These are phyloP conservation scores for Perithous albicinctus DNA, from an alignment of 2,888 invertebrate genomes.

Conservation along the genomic window DNA sequence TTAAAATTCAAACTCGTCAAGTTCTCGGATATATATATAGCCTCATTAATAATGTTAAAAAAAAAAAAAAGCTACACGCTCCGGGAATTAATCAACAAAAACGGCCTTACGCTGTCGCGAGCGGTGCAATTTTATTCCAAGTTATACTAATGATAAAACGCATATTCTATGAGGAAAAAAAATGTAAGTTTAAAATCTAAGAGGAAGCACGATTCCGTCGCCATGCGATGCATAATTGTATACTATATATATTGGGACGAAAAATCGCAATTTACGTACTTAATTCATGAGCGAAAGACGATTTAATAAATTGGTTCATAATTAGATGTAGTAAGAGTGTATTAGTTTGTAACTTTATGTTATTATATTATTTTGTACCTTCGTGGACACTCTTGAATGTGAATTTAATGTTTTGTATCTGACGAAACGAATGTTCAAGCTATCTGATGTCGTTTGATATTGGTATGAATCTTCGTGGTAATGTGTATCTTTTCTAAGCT, in stretches of 20 bases:
- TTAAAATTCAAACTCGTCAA: constrained; percentile 28
- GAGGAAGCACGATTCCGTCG: constrained; percentile 17
- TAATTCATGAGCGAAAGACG: constrained; percentile 50
- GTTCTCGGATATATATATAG: constrained; percentile 10
- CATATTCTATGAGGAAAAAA: constrained; percentile 23
- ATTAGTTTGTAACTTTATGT: constrained; percentile 25
- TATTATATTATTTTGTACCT: constrained; percentile 32
- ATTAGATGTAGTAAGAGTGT: constrained; percentile 22
- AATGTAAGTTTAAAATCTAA: background rate
- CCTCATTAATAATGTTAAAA: constrained; percentile 1
- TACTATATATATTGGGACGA: background rate
- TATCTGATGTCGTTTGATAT: constrained; percentile 24
- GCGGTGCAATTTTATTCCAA: constrained; percentile 62
- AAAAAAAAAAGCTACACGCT: background rate
- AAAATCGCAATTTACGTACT: constrained; percentile 56
- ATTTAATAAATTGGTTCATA: constrained; percentile 33
- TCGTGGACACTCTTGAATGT: constrained; percentile 1
- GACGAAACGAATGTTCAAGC: constrained; percentile 2
- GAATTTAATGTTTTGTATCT: background rate
- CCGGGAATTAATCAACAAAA: constrained; percentile 8
- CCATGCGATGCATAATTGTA: background rate
- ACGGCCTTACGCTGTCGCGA: constrained; percentile 62
- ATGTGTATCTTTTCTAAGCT: constrained; percentile 1
- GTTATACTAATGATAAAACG: constrained; percentile 43
- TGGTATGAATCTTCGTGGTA: background rate